Evolutionary conservation across 1,140 invertebrate species (phyloP).

Genomic region (Bombus sylvicola): DNA sequence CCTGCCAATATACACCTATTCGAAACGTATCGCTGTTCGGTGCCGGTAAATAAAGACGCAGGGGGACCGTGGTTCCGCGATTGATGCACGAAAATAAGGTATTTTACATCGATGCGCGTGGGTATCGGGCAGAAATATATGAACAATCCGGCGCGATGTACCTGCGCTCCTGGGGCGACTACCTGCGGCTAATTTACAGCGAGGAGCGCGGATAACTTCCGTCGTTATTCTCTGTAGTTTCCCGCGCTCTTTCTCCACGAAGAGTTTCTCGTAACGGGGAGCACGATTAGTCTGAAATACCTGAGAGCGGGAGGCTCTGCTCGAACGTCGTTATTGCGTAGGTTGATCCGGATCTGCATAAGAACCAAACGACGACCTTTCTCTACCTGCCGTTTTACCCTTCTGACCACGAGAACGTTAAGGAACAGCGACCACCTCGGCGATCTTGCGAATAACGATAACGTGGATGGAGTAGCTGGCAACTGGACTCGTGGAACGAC

Average conservation of each 20-base stretch:
- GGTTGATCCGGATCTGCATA: constrained; percentile 62
- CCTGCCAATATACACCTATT: not conserved
- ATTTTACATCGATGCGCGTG: constrained; percentile 47
- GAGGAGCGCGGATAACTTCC: constrained; percentile 64
- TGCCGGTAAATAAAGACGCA: constrained; percentile 24
- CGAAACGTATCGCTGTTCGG: not conserved
- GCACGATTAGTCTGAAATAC: constrained; percentile 57
- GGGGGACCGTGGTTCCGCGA: constrained; percentile 12
- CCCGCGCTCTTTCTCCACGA: constrained; percentile 8
- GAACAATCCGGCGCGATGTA: constrained; percentile 45
- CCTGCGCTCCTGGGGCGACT: constrained; percentile 63
- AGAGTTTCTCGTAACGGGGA: constrained; percentile 48
- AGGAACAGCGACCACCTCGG: constrained; percentile 58
- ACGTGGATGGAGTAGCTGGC: not conserved
- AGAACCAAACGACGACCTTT: constrained; percentile 13
- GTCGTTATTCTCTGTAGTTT: constrained; percentile 62
- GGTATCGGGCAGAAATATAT: constrained; percentile 48
- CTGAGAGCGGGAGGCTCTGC: not conserved
- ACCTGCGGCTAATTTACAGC: constrained; percentile 72
- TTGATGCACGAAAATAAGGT: constrained; percentile 49
- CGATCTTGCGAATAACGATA: constrained; percentile 25
- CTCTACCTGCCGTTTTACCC: not conserved
- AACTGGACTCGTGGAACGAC: not conserved
- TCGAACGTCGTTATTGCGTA: constrained; percentile 51
- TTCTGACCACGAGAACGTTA: constrained; percentile 12